Evolutionary conservation across 2,888 invertebrate species (phyloP).

Genomic region (Oithona nana): DNA sequence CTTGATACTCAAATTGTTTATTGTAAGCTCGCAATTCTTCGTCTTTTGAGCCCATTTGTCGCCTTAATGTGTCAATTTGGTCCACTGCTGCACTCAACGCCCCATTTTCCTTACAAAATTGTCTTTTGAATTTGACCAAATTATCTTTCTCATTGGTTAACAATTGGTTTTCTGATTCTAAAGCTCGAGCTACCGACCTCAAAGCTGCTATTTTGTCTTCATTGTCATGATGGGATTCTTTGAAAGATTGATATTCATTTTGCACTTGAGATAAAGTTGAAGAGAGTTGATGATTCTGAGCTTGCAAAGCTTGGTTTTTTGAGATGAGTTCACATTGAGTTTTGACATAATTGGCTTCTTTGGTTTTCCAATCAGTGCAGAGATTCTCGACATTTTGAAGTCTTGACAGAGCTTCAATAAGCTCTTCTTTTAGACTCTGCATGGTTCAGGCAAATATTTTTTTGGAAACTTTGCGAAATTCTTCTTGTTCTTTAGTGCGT

Average conservation of each 20-base stretch:
- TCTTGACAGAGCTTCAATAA: too few species aligned
- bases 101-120: not conserved
- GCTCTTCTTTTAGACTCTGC: too few species aligned
- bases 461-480: too few species aligned
- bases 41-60: not conserved
- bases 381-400: too few species aligned
- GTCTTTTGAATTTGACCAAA: not conserved
- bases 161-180: not conserved
- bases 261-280: not conserved
- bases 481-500: too few species aligned
- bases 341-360: not conserved
- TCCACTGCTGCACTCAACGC: not conserved
- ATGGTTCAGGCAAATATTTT: too few species aligned
- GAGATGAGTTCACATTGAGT: not conserved
- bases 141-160: not conserved
- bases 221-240: not conserved
- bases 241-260: not conserved
- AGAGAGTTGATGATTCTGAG: not conserved
- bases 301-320: not conserved
- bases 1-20: not conserved
- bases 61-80: not conserved
- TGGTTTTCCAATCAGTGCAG: not conserved
- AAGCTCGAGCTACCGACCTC: not conserved
- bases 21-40: not conserved
- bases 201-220: not conserved